A percentile compares a stretch with the other conserved stretches of the same genome.
These are phyloP conservation scores for Ypsolopha scabrella DNA, from an alignment of 2,888 invertebrate species.

Conservation along the genomic window DNA sequence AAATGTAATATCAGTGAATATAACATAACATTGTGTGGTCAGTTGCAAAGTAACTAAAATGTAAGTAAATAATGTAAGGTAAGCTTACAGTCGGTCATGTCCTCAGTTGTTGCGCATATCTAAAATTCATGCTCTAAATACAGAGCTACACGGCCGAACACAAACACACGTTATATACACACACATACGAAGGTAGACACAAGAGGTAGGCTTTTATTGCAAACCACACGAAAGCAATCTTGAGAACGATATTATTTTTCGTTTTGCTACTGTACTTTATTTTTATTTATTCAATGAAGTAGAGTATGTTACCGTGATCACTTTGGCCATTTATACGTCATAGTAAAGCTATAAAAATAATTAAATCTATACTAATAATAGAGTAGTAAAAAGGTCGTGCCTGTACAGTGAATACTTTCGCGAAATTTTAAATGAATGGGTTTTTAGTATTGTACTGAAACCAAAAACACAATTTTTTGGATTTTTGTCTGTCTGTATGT, in stretches of 20 bases:
- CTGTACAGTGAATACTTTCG: too few relatives aligned
- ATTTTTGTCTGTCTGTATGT: too few relatives aligned
- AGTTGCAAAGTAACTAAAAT: constrained; percentile 2
- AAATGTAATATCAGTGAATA: background rate
- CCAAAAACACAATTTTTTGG: too few relatives aligned
- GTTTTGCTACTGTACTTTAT: constrained; percentile 12
- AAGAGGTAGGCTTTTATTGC: constrained; percentile 34
- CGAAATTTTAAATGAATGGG: too few relatives aligned
- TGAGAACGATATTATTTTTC: constrained; percentile 17
- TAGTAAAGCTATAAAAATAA: too few relatives aligned
- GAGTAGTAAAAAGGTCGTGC: too few relatives aligned
- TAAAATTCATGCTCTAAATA: constrained; percentile 51
- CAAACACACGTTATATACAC: constrained; percentile 17
- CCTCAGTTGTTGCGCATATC: constrained; percentile 34
- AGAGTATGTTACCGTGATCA: background rate
- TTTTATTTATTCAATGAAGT: constrained; percentile 2
- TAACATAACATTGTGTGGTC: background rate
- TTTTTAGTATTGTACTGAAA: too few relatives aligned
- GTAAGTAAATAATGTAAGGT: constrained; percentile 18
- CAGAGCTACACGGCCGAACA: constrained; percentile 27
- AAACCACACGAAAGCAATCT: constrained; percentile 42
- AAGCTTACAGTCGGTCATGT: constrained; percentile 19
- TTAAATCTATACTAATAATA: too few relatives aligned
- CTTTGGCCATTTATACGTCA: background rate
- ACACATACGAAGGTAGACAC: background rate